Evolutionary conservation across 2,888 invertebrate genomes (phyloP).

Genomic region (Leptogaster cylindrica): DNA sequence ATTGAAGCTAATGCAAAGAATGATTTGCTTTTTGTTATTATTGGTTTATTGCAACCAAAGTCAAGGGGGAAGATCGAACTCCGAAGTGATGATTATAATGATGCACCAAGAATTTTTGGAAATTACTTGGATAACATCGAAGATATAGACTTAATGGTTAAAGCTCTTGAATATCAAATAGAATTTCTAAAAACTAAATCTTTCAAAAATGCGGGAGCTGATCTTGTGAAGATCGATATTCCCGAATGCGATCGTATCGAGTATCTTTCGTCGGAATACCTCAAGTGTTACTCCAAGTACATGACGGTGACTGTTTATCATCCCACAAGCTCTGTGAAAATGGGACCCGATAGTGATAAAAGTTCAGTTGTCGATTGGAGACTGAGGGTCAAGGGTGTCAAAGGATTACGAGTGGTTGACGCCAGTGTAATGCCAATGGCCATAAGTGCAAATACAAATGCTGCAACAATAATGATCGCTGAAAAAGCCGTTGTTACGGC

Average conservation of each 20-base stretch:
- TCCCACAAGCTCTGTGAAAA: conserved; percentile 73
- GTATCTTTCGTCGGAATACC: conserved; percentile 63
- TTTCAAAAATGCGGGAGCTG: conserved; percentile 38
- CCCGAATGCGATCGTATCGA: conserved; percentile 33
- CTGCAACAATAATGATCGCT: conserved; percentile 79
- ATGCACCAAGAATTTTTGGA: conserved; percentile 66
- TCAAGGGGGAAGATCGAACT: conserved; percentile 64
- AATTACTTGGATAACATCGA: conserved; percentile 64
- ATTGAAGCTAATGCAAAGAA: conserved; percentile 55
- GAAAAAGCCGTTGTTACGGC: too few relatives aligned
- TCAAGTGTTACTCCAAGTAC: conserved; percentile 66
- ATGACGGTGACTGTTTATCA: conserved; percentile 69
- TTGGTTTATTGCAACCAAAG: conserved; percentile 60
- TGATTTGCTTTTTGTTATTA: conserved; percentile 59
- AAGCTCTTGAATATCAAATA: conserved; percentile 64
- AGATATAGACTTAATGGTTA: conserved; percentile 59
- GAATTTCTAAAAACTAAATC: conserved; percentile 40
- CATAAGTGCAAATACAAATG: conserved; percentile 74
- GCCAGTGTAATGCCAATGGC: conserved; percentile 83
- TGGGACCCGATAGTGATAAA: conserved; percentile 65
- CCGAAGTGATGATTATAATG: conserved; percentile 62
- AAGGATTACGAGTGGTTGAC: conserved; percentile 77
- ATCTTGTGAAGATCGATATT: conserved; percentile 47
- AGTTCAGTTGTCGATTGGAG: conserved; percentile 64
- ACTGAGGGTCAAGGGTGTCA: conserved; percentile 67